Base-by-base conservation (phyloP, 1,140 invertebrate genomes). In the Lepidurus packardi region DNA sequence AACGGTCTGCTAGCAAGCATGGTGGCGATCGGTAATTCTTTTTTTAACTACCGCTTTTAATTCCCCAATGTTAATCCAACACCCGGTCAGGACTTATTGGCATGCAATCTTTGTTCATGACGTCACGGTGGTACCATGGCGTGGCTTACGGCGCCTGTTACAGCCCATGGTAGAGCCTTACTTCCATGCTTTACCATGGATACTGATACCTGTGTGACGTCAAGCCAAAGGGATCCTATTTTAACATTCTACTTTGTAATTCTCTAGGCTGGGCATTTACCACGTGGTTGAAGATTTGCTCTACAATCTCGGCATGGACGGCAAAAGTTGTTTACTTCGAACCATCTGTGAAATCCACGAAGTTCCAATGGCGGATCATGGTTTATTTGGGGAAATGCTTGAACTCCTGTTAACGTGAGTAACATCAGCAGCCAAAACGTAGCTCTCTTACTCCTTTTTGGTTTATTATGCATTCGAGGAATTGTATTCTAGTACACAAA, bases 321-420 rank as follows among this genome's bases (percentile, higher is more conserved):
- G 93, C 2, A 92, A 90, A 83, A 91, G 92, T 8, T 95, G 93
- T 83, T 83, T 94, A 3, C 84, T 94, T 53, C 86, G 93, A 79
- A 92, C 93, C 5, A 94, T 94, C 75, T 95, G 93, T 81, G 93
- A 94, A 85, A 90, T 94, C 47, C 92, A 94, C 80, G 91, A 93
- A 7, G 89, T 93, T 82, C 90, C 91, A 3, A 79, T 83, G 21
- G 80, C 78, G 43, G 78, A 81, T 8, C 80, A 82, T 78, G 83
- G 82, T 13, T 79, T 83, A 41, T 44, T 83, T 74, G 82, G 82
- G 47, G 82, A 83, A 73, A 79, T 83, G 42, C 45, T 83, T 79
- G 82, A 83, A 74, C 81, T 83, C 25, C 41, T 83, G 45, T 80
- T 83, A 43, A 81, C 80, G 83, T 83, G 78, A 81, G 65, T 65